phyloP scores from a whole-genome alignment of 2,888 invertebrate genomes.

The Carabus problematicus region DNA sequence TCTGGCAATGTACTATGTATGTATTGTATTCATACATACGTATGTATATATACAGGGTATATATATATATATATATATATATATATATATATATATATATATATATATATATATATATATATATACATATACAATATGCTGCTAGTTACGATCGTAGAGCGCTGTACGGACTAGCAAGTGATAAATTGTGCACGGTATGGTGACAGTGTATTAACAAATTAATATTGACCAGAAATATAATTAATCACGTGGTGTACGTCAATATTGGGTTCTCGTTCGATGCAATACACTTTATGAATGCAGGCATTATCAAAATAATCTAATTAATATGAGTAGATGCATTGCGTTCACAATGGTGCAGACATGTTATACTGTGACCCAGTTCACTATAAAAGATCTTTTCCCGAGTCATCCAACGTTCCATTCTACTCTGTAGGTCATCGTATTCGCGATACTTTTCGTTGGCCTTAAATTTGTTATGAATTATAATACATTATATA shows the following conservation, averaged over 20 bases:
- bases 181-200: constrained; percentile 47
- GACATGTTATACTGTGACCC: neutral
- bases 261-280: constrained; percentile 7
- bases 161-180: constrained; percentile 16
- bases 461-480: too few relatives aligned
- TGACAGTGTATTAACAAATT: constrained; percentile 48
- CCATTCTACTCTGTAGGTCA: too few relatives aligned
- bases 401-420: neutral
- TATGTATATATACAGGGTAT: too few relatives aligned
- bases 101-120: too few relatives aligned
- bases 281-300: constrained; percentile 13
- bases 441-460: too few relatives aligned
- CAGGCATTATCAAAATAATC: constrained; percentile 12
- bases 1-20: too few relatives aligned
- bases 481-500: too few relatives aligned
- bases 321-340: constrained; percentile 19
- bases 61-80: too few relatives aligned
- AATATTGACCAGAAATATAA: constrained; percentile 47
- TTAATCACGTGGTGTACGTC: constrained; percentile 25
- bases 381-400: constrained; percentile 7
- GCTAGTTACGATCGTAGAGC: too few relatives aligned
- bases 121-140: neutral
- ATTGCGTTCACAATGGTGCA: neutral
- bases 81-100: too few relatives aligned
- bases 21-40: too few relatives aligned